Conservation (phyloP, 2,113 vertebrate species). For the Gulo gulo region DNA sequence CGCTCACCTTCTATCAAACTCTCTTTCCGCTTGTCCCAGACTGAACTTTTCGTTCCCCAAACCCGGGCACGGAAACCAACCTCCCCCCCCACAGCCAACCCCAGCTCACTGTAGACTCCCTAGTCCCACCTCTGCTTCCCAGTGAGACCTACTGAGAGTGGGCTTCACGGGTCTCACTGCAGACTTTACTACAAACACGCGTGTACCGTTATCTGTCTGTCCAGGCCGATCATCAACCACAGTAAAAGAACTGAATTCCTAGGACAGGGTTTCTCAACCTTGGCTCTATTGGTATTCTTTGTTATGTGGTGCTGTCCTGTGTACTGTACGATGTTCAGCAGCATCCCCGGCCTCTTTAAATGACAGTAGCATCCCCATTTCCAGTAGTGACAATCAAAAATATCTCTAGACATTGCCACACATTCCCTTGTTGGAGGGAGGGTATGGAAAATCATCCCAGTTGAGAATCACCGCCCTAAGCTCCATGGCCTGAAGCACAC, state of each 20-base stretch:
- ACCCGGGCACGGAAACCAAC: background rate
- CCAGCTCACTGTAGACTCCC: background rate
- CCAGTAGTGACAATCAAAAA: background rate
- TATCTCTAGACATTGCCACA: background rate
- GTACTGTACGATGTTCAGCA: background rate
- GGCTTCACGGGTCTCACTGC: background rate
- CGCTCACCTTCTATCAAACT: background rate
- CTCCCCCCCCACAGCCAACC: too few relatives aligned
- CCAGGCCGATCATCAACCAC: background rate
- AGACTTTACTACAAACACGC: background rate
- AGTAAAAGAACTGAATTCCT: background rate
- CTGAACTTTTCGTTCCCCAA: background rate
- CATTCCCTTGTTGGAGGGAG: background rate
- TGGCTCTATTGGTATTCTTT: background rate
- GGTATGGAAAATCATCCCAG: background rate
- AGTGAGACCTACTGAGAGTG: background rate
- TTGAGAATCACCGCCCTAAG: background rate
- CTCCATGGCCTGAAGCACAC: background rate
- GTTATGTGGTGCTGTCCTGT: background rate
- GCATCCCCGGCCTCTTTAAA: background rate
- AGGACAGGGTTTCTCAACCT: background rate
- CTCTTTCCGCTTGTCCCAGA: background rate
- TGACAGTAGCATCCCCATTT: background rate
- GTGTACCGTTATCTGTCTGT: background rate
- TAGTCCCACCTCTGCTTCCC: background rate